Evolutionary conservation across 92 coral and sea anemone genomes (phyloP).

Genomic region (Porites cylindrica): DNA sequence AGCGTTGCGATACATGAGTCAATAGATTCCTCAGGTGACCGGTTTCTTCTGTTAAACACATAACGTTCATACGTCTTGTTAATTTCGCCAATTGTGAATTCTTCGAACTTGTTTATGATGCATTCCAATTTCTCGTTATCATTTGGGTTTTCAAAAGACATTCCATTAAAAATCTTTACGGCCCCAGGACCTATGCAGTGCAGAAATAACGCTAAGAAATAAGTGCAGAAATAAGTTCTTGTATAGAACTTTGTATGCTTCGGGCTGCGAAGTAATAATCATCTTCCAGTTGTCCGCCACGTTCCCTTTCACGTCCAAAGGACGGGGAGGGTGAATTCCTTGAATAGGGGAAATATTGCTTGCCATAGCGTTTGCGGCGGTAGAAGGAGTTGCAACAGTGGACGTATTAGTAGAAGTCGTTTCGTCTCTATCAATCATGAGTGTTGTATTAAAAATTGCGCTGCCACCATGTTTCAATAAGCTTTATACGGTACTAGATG

Average conservation of each 20-base stretch:
- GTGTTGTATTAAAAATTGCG: no score
- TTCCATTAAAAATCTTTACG: constrained; percentile 27
- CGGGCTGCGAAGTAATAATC: constrained; percentile 21
- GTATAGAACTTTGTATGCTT: constrained; percentile 11
- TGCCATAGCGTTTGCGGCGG: no score
- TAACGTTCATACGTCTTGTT: constrained; percentile 51
- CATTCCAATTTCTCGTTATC: constrained; percentile 13
- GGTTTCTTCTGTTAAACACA: constrained; percentile 43
- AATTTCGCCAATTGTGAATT: constrained; percentile 23
- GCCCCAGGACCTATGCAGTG: constrained; percentile 35
- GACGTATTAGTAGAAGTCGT: no score
- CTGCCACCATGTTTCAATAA: no score
- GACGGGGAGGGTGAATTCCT: constrained; percentile 34
- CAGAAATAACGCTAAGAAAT: constrained; percentile 47
- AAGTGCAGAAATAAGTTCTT: no score
- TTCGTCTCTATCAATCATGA: no score
- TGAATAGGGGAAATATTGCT: neutral
- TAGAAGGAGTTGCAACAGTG: no score
- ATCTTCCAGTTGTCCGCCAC: constrained; percentile 42
- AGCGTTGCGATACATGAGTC: constrained; percentile 30
- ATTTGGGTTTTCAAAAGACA: constrained; percentile 8
- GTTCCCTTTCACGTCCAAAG: constrained; percentile 25
- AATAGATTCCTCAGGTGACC: constrained; percentile 9
- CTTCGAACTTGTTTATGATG: constrained; percentile 24
- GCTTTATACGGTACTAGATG: neutral